These are phyloP conservation scores for Enteromius anoplus DNA, from an alignment of 2,797 vertebrate genomes.

Conservation along the genomic window DNA sequence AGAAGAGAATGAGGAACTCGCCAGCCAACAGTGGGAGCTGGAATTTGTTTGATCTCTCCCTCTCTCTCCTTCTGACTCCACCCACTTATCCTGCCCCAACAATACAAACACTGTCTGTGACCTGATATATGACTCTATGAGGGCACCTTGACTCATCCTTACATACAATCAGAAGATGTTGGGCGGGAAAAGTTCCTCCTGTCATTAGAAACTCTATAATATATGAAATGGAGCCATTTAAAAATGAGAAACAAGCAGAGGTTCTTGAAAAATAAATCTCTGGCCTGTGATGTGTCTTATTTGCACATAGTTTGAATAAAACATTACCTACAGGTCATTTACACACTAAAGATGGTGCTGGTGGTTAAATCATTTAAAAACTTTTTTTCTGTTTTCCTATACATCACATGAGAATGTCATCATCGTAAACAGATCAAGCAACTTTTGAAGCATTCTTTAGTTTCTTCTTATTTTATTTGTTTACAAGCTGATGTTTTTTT, in stretches of 20 bases:
- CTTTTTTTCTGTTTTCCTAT: not conserved
- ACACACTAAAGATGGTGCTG: not conserved
- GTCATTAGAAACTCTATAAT: not conserved
- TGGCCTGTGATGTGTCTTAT: not conserved
- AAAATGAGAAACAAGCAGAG: not conserved
- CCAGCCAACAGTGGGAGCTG: conserved; percentile 85
- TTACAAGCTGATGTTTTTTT: not conserved
- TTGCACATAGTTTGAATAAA: conserved; percentile 14
- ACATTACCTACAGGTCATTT: not conserved
- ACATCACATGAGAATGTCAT: not conserved
- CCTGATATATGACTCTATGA: not conserved
- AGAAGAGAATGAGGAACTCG: conserved; percentile 75
- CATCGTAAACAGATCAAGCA: not conserved
- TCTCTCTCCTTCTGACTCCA: not conserved
- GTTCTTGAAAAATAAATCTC: not conserved
- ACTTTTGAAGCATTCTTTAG: not conserved
- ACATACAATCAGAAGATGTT: not conserved
- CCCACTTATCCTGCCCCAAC: not conserved
- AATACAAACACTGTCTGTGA: conserved; percentile 14
- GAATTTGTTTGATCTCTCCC: conserved; percentile 72
- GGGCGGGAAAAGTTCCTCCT: not conserved
- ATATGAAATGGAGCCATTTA: not conserved
- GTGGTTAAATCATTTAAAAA: not conserved
- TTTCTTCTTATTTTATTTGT: conserved; percentile 10
- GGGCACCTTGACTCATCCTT: not conserved